A percentile compares a stretch with the other conserved stretches of the same genome.
phyloP scores from a whole-genome alignment of 1,140 invertebrate species.

The Meloidogyne hapla region DNA sequence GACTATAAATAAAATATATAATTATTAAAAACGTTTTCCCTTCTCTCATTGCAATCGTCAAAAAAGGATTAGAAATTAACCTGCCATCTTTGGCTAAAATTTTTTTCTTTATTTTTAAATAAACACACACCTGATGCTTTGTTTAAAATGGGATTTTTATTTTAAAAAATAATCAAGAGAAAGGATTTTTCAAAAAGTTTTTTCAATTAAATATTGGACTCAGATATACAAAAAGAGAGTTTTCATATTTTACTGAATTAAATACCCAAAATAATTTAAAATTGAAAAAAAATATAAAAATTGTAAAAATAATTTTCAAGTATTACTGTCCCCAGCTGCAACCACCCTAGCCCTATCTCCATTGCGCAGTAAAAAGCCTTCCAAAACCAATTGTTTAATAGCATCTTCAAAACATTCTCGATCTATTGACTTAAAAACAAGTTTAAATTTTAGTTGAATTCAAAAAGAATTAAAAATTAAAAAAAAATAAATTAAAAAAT shows the following conservation, averaged over 20 bases:
- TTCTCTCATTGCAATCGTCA: not conserved
- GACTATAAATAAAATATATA: not conserved
- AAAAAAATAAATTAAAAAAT: conserved; percentile 8
- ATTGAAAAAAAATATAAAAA: not conserved
- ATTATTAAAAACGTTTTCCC: not conserved
- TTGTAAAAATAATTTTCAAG: not conserved
- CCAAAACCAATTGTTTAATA: conserved; percentile 49
- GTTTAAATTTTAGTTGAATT: too few species aligned
- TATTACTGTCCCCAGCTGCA: not conserved
- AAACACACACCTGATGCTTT: not conserved
- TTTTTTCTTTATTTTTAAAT: not conserved
- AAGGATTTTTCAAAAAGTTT: not conserved
- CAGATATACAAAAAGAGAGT: too few species aligned
- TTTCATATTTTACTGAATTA: not conserved
- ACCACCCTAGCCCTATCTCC: conserved; percentile 52
- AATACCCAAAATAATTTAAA: conserved; percentile 9
- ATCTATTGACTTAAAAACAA: not conserved
- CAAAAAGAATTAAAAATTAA: not conserved
- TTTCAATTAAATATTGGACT: too few species aligned
- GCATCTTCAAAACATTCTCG: conserved; percentile 52
- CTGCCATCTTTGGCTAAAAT: not conserved
- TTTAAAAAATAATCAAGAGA: not conserved
- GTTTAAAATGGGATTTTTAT: too few species aligned
- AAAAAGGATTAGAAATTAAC: not conserved
- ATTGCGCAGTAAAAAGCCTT: conserved; percentile 44